phyloP scores from a whole-genome alignment of 2,113 vertebrate species.

The Otis tarda region DNA sequence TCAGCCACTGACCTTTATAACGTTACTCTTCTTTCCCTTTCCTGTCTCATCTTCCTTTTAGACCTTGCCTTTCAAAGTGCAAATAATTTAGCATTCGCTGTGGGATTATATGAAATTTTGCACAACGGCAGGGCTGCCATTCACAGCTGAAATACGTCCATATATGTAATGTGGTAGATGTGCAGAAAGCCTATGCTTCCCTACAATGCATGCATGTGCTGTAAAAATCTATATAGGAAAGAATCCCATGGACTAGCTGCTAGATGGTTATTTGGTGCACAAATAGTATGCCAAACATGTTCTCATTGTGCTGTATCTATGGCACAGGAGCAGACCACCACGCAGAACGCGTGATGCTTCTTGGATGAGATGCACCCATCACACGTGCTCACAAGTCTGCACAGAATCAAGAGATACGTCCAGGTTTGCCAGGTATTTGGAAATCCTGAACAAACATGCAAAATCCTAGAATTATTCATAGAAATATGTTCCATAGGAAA shows the following conservation, averaged over 20 bases:
- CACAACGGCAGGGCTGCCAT: background rate
- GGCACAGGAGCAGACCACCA: background rate
- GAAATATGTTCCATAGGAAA: background rate
- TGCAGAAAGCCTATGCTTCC: background rate
- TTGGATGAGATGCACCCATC: background rate
- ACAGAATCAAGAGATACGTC: background rate
- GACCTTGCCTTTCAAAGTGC: background rate
- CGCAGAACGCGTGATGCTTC: rapidly evolving
- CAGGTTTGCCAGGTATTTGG: background rate
- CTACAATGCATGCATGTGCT: rapidly evolving
- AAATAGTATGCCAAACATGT: no score
- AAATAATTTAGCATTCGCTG: background rate
- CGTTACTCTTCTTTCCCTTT: background rate
- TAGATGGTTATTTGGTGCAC: background rate
- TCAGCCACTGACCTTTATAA: background rate
- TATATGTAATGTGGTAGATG: background rate
- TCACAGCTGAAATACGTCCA: background rate
- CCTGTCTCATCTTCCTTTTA: background rate
- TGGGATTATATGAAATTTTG: background rate
- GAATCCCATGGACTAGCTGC: background rate
- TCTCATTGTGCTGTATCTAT: background rate
- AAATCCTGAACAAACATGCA: background rate
- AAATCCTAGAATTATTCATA: background rate
- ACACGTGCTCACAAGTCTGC: background rate
- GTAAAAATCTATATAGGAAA: background rate